Conservation (phyloP, 2,888 invertebrate genomes). For the Dolomedes plantarius region DNA sequence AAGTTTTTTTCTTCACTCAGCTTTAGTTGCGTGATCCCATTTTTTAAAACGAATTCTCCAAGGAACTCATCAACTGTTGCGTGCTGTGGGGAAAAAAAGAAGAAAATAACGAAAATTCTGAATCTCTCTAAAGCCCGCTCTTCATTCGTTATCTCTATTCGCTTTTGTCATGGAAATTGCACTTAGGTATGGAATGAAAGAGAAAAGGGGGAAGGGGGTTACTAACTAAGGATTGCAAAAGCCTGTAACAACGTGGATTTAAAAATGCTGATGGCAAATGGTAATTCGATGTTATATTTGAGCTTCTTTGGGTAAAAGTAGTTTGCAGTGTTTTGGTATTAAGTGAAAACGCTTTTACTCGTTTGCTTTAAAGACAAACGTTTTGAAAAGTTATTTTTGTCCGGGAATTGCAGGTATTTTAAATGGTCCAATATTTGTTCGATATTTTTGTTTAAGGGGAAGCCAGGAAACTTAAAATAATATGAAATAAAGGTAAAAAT, state of each 20-base stretch:
- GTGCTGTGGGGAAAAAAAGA: neutral
- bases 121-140: neutral
- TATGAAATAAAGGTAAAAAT: no score
- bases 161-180: constrained; percentile 3
- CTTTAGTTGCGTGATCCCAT: neutral
- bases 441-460: no score
- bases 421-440: no score
- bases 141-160: constrained; percentile 4
- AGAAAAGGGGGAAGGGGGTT: neutral
- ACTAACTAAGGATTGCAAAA: neutral
- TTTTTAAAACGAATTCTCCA: neutral
- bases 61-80: constrained; percentile 10
- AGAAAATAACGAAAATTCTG: constrained; percentile 8
- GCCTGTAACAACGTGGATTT: neutral
- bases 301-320: neutral
- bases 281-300: neutral
- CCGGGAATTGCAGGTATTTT: no score
- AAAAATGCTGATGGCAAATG: neutral
- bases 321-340: neutral
- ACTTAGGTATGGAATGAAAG: neutral
- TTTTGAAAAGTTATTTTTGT: neutral
- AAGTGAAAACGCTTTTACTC: neutral
- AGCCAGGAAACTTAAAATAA: no score
- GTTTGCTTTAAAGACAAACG: neutral
- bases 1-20: neutral